Base-by-base conservation (phyloP, 1,140 invertebrate species). In the Diabrotica virgifera region DNA sequence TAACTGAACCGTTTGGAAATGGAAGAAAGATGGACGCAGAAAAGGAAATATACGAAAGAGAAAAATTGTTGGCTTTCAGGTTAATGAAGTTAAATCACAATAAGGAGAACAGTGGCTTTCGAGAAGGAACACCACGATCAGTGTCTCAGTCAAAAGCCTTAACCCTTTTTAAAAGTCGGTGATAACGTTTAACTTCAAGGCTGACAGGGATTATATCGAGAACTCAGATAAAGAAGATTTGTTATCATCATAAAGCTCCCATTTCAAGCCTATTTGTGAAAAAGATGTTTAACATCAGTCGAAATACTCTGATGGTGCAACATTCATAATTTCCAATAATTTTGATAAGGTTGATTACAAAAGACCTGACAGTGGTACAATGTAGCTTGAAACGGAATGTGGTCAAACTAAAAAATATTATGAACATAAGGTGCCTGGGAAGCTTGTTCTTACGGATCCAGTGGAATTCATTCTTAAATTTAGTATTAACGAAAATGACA, bases 231-330 rank as follows among this genome's bases (percentile, higher is more conserved):
- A 83, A 50, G 82, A 89, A 24, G 89, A 91, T 76, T 77, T 91
- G 58, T 79, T 91, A 35, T 89, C 86, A 10, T 90, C 89, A 2
- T 80, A 85, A 60, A 83, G 85, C 54, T 90, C 89, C 57, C 90
- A 91, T 78, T 93, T 93, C 81, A 84, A 85, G 63, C 90, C 90
- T 5, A 92, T 92, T 67, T 85, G 85, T 65, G 84, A 85, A 24
- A 77, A 69, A 63, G n/a, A n/a, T n/a, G 80, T 75, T 73, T 53
- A 59, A 40, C 71, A 74, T 37, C 67, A 70, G 35, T 62, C 77
- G 7, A 72, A 78, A 55, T 85, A 85, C 76, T 84, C 83, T 50
- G 87, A 90, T 76, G 88, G 88, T 46, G 86, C 87, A 36, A 87
- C 86, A 0, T 90, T 90, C 78, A 81, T 84, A 50, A 86, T 90